Conservation (phyloP, 2,113 vertebrate species). For the Syrmaticus mikado region DNA sequence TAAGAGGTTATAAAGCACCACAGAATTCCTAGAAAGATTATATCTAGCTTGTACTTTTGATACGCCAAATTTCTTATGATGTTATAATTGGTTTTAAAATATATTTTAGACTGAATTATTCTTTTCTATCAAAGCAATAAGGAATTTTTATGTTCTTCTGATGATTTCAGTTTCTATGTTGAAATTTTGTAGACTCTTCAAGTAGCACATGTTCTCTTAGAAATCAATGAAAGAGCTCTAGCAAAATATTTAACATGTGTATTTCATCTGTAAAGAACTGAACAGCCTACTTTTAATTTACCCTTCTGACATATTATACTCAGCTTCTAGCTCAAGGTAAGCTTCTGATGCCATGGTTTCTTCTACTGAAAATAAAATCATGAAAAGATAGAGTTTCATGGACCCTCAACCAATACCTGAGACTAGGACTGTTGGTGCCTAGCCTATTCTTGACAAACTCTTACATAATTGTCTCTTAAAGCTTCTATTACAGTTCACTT, state of each 20-base stretch:
- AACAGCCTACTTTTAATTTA: neutral
- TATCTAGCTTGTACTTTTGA: fast-evolving
- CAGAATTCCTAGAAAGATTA: neutral
- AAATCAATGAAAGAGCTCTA: neutral
- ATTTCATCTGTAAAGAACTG: neutral
- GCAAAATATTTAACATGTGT: neutral
- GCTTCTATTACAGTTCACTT: neutral
- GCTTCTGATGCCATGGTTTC: neutral
- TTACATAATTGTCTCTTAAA: neutral
- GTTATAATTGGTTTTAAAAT: neutral
- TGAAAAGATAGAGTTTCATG: neutral
- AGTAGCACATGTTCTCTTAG: neutral
- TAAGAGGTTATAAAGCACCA: neutral
- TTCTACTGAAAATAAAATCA: neutral
- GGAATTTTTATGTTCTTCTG: neutral
- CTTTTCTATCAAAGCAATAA: neutral
- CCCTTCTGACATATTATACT: neutral
- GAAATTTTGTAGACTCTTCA: neutral
- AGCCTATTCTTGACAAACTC: neutral
- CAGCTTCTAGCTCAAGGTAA: neutral
- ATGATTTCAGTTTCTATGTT: neutral
- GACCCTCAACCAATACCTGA: neutral
- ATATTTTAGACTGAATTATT: neutral
- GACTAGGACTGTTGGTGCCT: neutral
- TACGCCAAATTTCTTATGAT: neutral